Evolutionary conservation across 1,140 invertebrate genomes (phyloP).

Genomic region (Paraescarpia echinospica): DNA sequence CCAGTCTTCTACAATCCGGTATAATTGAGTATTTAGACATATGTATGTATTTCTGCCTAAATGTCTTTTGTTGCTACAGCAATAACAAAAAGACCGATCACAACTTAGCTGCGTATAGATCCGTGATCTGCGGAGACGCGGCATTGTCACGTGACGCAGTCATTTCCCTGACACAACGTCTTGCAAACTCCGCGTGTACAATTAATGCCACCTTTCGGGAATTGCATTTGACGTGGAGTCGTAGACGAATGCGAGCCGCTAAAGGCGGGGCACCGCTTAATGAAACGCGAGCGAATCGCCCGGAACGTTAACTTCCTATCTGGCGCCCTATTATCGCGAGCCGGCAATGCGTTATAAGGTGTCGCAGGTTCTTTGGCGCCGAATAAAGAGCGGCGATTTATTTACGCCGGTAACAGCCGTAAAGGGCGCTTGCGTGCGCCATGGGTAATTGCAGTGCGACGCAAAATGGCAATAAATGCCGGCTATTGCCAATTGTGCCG

Average conservation of each 20-base stretch:
- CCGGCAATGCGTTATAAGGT: not conserved
- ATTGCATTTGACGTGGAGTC: not conserved
- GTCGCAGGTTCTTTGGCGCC: not conserved
- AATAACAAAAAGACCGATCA: not conserved
- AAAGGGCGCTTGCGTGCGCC: not conserved
- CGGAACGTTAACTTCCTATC: not conserved
- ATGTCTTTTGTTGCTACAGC: not conserved
- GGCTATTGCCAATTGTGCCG: not conserved
- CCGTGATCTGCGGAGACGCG: not conserved
- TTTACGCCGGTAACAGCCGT: not conserved
- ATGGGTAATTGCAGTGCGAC: not conserved
- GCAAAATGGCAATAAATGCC: not conserved
- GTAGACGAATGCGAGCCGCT: not conserved
- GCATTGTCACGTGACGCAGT: not conserved
- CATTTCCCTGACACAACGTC: not conserved
- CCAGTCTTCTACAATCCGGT: not conserved
- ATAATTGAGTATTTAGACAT: not conserved
- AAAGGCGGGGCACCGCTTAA: not conserved
- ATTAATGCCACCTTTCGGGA: not conserved
- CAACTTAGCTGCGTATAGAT: not conserved
- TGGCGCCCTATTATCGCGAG: not conserved
- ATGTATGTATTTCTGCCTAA: not conserved
- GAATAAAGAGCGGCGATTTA: constrained; percentile 5
- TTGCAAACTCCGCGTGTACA: not conserved
- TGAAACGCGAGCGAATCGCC: not conserved